These are phyloP conservation scores for Caenorhabditis sp. DNA, from an alignment of 2,888 invertebrate species.

Conservation along the genomic window DNA sequence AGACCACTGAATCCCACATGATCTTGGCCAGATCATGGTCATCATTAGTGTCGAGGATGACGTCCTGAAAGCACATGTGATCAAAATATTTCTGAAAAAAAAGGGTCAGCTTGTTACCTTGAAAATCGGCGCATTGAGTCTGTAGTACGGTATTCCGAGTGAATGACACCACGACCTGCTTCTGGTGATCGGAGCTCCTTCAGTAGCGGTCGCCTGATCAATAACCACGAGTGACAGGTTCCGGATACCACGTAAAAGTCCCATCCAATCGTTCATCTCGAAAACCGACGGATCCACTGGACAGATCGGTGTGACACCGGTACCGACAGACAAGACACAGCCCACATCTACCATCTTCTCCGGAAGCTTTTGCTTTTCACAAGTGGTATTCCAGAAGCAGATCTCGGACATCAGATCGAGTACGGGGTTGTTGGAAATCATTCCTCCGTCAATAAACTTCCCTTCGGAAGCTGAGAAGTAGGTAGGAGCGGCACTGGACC, in stretches of 20 bases:
- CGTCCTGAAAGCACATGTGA: slow-evolving; percentile 69
- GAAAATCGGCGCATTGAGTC: slow-evolving; percentile 91
- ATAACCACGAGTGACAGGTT: slow-evolving; percentile 92
- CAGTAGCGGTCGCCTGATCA: slow-evolving; percentile 94
- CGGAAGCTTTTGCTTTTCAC: slow-evolving; percentile 84
- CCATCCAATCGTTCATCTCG: slow-evolving; percentile 86
- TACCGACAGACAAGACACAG: slow-evolving; percentile 90
- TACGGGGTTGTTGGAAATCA: slow-evolving; percentile 96
- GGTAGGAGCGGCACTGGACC: slow-evolving; percentile 97
- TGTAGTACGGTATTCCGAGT: slow-evolving; percentile 90
- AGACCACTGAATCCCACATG: slow-evolving; percentile 82
- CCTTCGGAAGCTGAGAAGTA: slow-evolving; percentile 87
- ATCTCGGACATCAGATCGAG: slow-evolving; percentile 95
- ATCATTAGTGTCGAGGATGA: slow-evolving; percentile 78
- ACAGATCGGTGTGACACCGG: slow-evolving; percentile 85
- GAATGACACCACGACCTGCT: slow-evolving; percentile 95
- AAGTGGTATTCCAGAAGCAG: slow-evolving; percentile 91
- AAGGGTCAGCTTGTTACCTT: slow-evolving; percentile 80
- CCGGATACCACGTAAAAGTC: slow-evolving; percentile 87
- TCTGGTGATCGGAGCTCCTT: slow-evolving; percentile 95
- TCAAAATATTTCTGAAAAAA: not conserved
- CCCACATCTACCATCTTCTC: slow-evolving; percentile 87
- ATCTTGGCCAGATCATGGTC: slow-evolving; percentile 78
- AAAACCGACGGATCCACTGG: slow-evolving; percentile 88
- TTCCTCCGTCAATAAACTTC: slow-evolving; percentile 80